phyloP scores from a whole-genome alignment of 2,888 invertebrate genomes.

The Nasonovia ribisnigri region DNA sequence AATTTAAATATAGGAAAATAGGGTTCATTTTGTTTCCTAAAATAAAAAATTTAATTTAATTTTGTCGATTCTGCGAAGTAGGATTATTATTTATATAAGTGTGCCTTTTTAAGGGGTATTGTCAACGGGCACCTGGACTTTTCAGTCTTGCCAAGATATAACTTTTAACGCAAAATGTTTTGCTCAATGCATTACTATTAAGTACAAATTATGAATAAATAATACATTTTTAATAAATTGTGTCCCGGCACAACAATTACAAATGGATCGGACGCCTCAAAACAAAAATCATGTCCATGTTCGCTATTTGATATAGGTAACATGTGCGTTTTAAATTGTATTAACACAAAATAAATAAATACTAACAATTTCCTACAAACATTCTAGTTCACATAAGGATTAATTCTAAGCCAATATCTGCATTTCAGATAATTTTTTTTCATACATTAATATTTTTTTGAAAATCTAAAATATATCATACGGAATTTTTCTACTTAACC shows the following conservation, averaged over 20 bases:
- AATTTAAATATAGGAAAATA: not conserved
- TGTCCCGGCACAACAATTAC: not conserved
- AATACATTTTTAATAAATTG: not conserved
- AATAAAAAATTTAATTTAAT: not conserved
- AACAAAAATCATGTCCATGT: not conserved
- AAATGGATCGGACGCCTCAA: not conserved
- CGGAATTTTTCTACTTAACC: not conserved
- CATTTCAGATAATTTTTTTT: not conserved
- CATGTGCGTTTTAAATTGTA: not conserved
- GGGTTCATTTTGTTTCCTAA: not conserved
- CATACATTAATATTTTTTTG: not conserved
- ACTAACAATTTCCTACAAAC: not conserved
- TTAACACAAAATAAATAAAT: not conserved
- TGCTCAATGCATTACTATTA: not conserved
- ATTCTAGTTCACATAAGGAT: not conserved
- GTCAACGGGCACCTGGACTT: not conserved
- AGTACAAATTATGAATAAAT: not conserved
- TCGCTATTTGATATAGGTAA: not conserved
- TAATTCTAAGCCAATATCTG: not conserved
- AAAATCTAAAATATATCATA: not conserved
- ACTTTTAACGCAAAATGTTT: not conserved
- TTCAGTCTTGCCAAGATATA: not conserved
- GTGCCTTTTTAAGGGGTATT: not conserved
- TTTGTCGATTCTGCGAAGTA: not conserved
- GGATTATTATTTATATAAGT: not conserved